Base-by-base conservation (phyloP, 2,113 vertebrate species). In the Benitochromis conjunctus region DNA sequence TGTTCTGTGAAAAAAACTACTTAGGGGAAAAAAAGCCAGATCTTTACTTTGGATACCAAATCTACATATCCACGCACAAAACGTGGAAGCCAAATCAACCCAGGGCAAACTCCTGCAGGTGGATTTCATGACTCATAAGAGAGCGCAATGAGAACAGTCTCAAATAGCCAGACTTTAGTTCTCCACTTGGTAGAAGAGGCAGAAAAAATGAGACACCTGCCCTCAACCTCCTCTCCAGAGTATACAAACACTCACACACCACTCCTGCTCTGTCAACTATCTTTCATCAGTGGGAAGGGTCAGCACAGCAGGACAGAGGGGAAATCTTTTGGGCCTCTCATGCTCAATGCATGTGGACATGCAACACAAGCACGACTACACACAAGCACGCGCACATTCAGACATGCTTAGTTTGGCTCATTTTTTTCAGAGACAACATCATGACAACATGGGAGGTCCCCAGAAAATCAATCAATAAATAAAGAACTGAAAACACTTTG, bases 231-330 rank as follows among this genome's bases (percentile, higher is more conserved):
- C 51, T 81, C 85, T 79, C 55, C 60, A 55, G 83, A 69, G 64
- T 62, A 69, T n/a, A 88, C 64, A 88, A 80, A 91, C 79, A 83
- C 78, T 81, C 69, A 62, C 76, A 83, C 85, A 83, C 21, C 86
- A 90, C 76, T 89, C 74, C 66, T n/a, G 16, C 53, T 66, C 77
- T 54, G 56, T 84, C 54, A 69, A 71, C 80, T 80, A 77, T 48
- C 60, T 89, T 88, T 88, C 76, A 88, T 90, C 85, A 83, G 54
- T 55, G 29, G 21, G 55, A 81, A 78, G 80, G 84, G 81, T 88
- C 83, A 82, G 69, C 10, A 9, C 48, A 48, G 60, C 43, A 41
- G 80, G 84, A 85, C 34, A 57, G 74, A 13, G 69, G 58, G 79
- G 34, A 38, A 71, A 64, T 69, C 69, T 85, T 80, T 62, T 36